Base-by-base conservation (phyloP, 2,888 invertebrate species). In the Chesias legatella region DNA sequence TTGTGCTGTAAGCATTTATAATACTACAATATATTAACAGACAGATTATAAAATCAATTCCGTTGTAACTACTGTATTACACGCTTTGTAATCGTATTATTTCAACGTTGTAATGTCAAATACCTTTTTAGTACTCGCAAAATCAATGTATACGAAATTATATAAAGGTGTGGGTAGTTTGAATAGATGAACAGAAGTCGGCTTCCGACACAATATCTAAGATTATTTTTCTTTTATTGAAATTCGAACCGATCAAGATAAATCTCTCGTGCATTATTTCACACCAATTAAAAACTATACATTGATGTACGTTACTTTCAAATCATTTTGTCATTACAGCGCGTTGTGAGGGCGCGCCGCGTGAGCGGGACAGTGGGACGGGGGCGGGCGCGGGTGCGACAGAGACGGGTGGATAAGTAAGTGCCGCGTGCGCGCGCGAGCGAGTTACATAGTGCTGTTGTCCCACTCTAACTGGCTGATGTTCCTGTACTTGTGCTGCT, bases 391-490 rank as follows among this genome's bases (percentile, higher is more conserved):
- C 41, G 53, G 36, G 55, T 33, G 51, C 43, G 49, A 39, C 50
- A 33, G 57, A 30, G 36, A 40, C 11, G 38, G 38, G 50, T 23
- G 29, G 47, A 57, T 68, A 71, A 70, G 72, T 71, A 70, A 70
- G 48, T 55, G 53, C 51, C 56, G 56, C 56, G 41, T 53, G 47
- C 33, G 51, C 35, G 47, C 24, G 51, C 55, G 59, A 60, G 51
- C 55, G 60, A 60, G 64, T 91, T 92, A 93, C 92, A 93, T 93
- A 63, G 93, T 93, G 80, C 92, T 92, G 88, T 93, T 93, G 82
- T 93, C 93, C 93, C 93, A 93, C 82, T 93, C 93, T 53, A 93
- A 82, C 80, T 93, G 93, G 78, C 92, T 93, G 70, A 93, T 92
- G 84, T 93, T 93, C 67, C 92, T 91, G 79, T 93, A 93, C 73